Base-by-base conservation (phyloP, 2,888 invertebrate species). In the Autographa gamma region DNA sequence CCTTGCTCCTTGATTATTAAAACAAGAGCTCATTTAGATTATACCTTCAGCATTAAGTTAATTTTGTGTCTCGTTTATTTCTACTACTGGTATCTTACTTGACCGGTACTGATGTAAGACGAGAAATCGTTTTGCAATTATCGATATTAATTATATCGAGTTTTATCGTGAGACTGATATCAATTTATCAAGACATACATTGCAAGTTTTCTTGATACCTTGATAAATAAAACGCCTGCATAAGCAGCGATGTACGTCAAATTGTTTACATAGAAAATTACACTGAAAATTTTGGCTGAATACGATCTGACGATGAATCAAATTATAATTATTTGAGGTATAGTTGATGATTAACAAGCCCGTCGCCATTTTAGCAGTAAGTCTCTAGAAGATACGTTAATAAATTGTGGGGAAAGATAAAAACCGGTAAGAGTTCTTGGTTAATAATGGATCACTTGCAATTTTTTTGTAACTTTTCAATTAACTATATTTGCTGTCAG, bases 1-100 rank as follows among this genome's bases (percentile, higher is more conserved):
- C 80, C 78, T 79, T 82, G 85, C 85, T 88, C 82, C 83, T 86
- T 86, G 85, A 87, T 88, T 87, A 90, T 89, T 89, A 89, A 88
- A 89, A 88, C 88, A 88, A 86, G 86, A 79, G 83, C 86, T 89
- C 86, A 89, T 87, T 89, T 85, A 86, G 86, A 88, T 85, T 84
- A 79, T 83, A 77, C 83, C 67, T 76, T 65, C 56, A 71, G 80
- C 76, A 80, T 81, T 78, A 81, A 81, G 75, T 83, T 80, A 80
- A 80, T 83, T 79, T 69, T 67, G 64, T 80, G 72, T 77, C 69
- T 73, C 66, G 75, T 76, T 73, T 73, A 61, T 64, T 74, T 68
- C 77, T 80, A 64, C 25, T 72, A 69, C 66, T 67, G 69, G 64
- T 19, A 25, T 59, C 19, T 60, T 32, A 52, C 52, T 74, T 73